A percentile compares a stretch with the other conserved stretches of the same genome.
These are phyloP conservation scores for Diplodus puntazzo DNA, from an alignment of 2,797 vertebrate genomes.

Conservation along the genomic window DNA sequence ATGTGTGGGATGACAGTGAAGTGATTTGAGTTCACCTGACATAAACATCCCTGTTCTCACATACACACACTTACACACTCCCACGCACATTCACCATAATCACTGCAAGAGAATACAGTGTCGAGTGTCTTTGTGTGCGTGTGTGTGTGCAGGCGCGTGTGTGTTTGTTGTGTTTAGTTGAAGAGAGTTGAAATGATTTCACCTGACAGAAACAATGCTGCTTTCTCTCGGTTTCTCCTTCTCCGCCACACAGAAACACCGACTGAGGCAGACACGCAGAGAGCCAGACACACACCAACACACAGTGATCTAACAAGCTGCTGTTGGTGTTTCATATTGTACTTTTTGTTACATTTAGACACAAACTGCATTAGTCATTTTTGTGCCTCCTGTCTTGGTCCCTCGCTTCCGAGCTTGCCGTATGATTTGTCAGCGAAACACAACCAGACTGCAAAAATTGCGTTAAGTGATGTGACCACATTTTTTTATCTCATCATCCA, in stretches of 20 bases:
- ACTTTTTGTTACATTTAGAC: constrained; percentile 32
- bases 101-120: constrained; percentile 33
- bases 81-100: constrained; percentile 51
- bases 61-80: constrained; percentile 62
- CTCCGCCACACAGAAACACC: constrained; percentile 17
- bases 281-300: constrained; percentile 2
- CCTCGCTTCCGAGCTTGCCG: constrained; percentile 48
- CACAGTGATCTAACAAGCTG: constrained; percentile 33
- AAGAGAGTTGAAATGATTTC: constrained; percentile 60
- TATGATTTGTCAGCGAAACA: neutral
- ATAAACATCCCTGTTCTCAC: constrained; percentile 80
- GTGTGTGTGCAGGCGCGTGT: neutral
- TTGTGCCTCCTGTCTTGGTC: constrained; percentile 3
- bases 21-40: constrained; percentile 81
- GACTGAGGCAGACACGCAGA: constrained; percentile 9
- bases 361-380: constrained; percentile 27
- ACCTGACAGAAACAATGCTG: constrained; percentile 65
- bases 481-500: neutral
- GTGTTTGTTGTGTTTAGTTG: constrained; percentile 24
- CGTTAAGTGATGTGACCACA: neutral
- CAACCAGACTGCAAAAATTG: neutral
- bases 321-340: neutral
- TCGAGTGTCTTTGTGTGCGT: constrained; percentile 1
- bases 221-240: constrained; percentile 43
- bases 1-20: constrained; percentile 55